Evolutionary conservation across 1,140 invertebrate genomes (phyloP).

Genomic region (Zelostemma sp.): DNA sequence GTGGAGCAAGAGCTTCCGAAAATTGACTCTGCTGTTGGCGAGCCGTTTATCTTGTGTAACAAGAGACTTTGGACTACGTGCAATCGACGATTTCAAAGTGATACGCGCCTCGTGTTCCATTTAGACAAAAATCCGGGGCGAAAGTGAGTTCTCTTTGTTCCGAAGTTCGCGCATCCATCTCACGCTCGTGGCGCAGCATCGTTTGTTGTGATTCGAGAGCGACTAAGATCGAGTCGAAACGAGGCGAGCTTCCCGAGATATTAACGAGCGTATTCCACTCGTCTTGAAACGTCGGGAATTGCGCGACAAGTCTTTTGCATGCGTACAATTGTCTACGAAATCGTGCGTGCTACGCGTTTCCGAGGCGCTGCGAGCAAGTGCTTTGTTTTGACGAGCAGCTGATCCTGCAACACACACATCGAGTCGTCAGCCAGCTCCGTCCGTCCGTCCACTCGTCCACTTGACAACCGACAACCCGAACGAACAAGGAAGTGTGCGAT

Average conservation of each 20-base stretch:
- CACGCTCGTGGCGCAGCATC: slow-evolving; percentile 56
- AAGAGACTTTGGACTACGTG: not conserved
- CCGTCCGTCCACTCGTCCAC: slow-evolving; percentile 26
- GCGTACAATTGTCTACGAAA: not conserved
- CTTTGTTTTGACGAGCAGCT: slow-evolving; percentile 67
- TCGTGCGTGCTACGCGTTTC: not conserved
- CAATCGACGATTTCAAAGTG: not conserved
- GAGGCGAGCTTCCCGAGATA: not conserved
- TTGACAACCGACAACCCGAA: too few relatives aligned
- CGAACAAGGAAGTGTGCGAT: not conserved
- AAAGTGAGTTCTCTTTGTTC: slow-evolving; percentile 59
- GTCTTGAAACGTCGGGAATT: not conserved
- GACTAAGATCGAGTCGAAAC: slow-evolving; percentile 8
- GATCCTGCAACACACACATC: slow-evolving; percentile 42
- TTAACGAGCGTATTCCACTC: not conserved
- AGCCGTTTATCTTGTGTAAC: not conserved
- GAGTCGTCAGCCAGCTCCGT: slow-evolving; percentile 13
- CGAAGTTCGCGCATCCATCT: slow-evolving; percentile 37
- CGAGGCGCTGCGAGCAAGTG: slow-evolving; percentile 41
- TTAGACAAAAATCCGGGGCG: slow-evolving; percentile 18
- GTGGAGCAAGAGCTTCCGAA: slow-evolving; percentile 17
- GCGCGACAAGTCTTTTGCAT: not conserved
- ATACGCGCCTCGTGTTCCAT: slow-evolving; percentile 1
- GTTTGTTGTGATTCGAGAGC: slow-evolving; percentile 39
- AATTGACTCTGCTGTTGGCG: slow-evolving; percentile 17